Conservation (phyloP, 2,888 invertebrate species). For the Brachyptera putata region DNA sequence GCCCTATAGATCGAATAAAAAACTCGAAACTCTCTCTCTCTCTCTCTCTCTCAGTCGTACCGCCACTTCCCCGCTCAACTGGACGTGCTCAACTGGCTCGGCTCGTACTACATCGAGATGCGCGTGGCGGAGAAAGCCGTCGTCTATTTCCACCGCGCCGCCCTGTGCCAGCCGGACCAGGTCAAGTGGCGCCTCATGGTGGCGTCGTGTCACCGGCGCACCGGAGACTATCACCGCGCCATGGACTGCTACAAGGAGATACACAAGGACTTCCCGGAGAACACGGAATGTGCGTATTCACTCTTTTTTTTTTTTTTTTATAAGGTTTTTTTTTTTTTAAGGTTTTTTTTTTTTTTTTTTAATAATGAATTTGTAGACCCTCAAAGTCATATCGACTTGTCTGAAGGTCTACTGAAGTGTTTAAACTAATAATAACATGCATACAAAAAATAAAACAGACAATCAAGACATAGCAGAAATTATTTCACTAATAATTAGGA, state of each 20-base stretch:
- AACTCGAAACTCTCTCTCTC: no score
- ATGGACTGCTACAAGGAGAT: slow-evolving; percentile 79
- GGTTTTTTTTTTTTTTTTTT: no score
- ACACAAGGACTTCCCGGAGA: slow-evolving; percentile 88
- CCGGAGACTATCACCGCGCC: slow-evolving; percentile 80
- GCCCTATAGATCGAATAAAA: no score
- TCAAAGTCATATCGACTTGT: no score
- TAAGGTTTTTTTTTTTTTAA: no score
- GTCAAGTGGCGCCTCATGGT: slow-evolving; percentile 83
- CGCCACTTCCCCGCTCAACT: slow-evolving; percentile 67
- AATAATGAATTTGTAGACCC: no score
- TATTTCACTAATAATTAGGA: no score
- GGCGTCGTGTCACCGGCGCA: slow-evolving; percentile 77
- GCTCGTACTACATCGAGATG: slow-evolving; percentile 82
- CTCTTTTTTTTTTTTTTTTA: not conserved
- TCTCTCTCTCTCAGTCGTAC: slow-evolving; percentile 53
- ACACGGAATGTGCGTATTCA: slow-evolving; percentile 72
- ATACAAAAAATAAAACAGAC: no score
- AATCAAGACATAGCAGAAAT: no score
- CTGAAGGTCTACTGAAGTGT: no score
- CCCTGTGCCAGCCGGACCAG: slow-evolving; percentile 70
- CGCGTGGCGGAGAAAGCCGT: slow-evolving; percentile 86
- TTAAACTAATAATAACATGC: no score
- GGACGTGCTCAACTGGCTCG: slow-evolving; percentile 82
- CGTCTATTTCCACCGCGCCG: slow-evolving; percentile 74